Evolutionary conservation across 1,140 invertebrate species (phyloP).

Genomic region (Leptoteleia sp.): DNA sequence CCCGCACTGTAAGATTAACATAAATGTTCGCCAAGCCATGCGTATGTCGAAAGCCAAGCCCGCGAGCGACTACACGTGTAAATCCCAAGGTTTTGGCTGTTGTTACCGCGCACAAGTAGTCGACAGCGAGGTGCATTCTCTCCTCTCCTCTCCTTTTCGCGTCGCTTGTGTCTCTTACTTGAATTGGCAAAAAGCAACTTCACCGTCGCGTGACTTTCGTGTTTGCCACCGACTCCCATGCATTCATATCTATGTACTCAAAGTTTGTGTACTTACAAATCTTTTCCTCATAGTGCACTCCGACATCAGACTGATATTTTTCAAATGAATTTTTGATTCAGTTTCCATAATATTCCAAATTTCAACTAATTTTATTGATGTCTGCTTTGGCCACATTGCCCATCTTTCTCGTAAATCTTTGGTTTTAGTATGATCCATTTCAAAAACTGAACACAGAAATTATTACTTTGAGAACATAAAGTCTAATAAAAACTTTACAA

Average conservation of each 20-base stretch:
- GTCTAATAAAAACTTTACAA: too few species aligned
- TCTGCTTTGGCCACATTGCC: too few species aligned
- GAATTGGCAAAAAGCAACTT: slow-evolving; percentile 71
- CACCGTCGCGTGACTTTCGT: slow-evolving; percentile 75
- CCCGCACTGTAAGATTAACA: slow-evolving; percentile 68
- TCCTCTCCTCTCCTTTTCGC: slow-evolving; percentile 31
- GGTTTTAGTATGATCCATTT: too few species aligned
- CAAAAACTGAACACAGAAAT: too few species aligned
- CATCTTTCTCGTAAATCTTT: too few species aligned
- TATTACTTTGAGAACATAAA: too few species aligned
- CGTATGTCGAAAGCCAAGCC: slow-evolving; percentile 60
- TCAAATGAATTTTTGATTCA: slow-evolving; percentile 16
- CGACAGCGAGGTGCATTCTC: slow-evolving; percentile 16
- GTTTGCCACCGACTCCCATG: slow-evolving; percentile 53
- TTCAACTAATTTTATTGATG: too few species aligned
- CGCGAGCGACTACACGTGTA: slow-evolving; percentile 75
- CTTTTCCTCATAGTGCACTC: neutral
- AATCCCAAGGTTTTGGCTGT: slow-evolving; percentile 73
- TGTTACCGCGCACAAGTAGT: slow-evolving; percentile 63
- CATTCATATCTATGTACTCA: slow-evolving; percentile 36
- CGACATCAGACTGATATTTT: too few species aligned
- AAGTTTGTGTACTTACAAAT: slow-evolving; percentile 24
- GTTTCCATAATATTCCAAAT: too few species aligned
- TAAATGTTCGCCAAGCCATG: slow-evolving; percentile 71
- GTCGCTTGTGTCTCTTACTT: slow-evolving; percentile 55